phyloP scores from a whole-genome alignment of 2,797 vertebrate genomes.

The Lithobates pipiens region DNA sequence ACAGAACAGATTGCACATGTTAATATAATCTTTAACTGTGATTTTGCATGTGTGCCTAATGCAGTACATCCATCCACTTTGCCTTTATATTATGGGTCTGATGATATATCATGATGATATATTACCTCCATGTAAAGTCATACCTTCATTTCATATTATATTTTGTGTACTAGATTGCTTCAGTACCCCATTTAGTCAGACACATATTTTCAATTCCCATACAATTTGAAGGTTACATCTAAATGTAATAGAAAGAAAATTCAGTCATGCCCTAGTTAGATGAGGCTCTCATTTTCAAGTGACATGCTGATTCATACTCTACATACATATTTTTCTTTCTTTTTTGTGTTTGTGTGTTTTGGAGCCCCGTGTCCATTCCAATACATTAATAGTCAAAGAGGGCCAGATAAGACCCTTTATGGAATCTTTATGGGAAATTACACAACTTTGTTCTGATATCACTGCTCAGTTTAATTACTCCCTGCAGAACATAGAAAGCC shows the following conservation, averaged over 20 bases:
- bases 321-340: constrained; percentile 24
- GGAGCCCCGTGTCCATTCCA: neutral
- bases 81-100: neutral
- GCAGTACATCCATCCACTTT: constrained; percentile 15
- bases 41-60: neutral
- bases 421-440: constrained; percentile 54
- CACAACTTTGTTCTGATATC: constrained; percentile 47
- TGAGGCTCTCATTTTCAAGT: constrained; percentile 25
- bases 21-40: neutral
- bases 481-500: constrained; percentile 50
- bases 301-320: constrained; percentile 28
- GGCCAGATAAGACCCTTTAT: constrained; percentile 39
- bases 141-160: constrained; percentile 21
- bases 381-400: constrained; percentile 51
- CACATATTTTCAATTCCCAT: constrained; percentile 41
- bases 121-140: constrained; percentile 18
- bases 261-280: constrained; percentile 22
- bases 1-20: constrained; percentile 13
- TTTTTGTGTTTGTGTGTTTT: neutral
- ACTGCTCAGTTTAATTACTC: constrained; percentile 56
- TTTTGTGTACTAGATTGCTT: constrained; percentile 28
- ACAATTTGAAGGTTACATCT: constrained; percentile 48
- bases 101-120: constrained; percentile 35
- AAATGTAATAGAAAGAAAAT: constrained; percentile 38
- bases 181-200: constrained; percentile 29